A percentile compares a stretch with the other conserved stretches of the same genome.
phyloP scores from a whole-genome alignment of 2,113 vertebrate genomes.

The Corythornis vintsioides region DNA sequence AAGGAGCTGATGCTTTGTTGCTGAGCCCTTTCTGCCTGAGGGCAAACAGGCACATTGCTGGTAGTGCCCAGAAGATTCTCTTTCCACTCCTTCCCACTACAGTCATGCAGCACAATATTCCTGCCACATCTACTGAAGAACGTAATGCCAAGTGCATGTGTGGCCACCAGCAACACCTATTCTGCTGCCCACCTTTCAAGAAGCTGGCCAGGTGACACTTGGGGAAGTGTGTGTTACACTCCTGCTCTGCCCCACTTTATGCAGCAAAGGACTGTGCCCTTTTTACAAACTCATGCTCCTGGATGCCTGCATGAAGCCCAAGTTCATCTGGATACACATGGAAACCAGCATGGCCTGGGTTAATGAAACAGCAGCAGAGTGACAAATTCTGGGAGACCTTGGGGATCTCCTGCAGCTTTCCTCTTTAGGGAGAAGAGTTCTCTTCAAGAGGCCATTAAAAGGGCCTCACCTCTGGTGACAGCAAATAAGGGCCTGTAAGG shows the following conservation, averaged over 20 bases:
- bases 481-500: neutral
- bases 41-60: neutral
- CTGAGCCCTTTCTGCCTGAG: neutral
- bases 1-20: neutral
- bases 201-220: neutral
- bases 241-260: neutral
- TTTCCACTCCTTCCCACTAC: neutral
- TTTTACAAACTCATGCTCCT: neutral
- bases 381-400: neutral
- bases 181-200: neutral
- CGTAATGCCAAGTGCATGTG: neutral
- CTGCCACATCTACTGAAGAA: fast-evolving
- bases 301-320: neutral
- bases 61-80: neutral
- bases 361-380: neutral
- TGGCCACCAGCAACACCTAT: neutral
- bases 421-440: neutral
- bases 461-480: neutral
- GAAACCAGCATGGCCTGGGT: neutral
- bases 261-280: neutral
- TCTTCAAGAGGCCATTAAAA: neutral
- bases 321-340: neutral
- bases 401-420: neutral
- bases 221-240: neutral
- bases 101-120: neutral